Conservation (phyloP, 2,888 invertebrate genomes). For the Thecophora atra region DNA sequence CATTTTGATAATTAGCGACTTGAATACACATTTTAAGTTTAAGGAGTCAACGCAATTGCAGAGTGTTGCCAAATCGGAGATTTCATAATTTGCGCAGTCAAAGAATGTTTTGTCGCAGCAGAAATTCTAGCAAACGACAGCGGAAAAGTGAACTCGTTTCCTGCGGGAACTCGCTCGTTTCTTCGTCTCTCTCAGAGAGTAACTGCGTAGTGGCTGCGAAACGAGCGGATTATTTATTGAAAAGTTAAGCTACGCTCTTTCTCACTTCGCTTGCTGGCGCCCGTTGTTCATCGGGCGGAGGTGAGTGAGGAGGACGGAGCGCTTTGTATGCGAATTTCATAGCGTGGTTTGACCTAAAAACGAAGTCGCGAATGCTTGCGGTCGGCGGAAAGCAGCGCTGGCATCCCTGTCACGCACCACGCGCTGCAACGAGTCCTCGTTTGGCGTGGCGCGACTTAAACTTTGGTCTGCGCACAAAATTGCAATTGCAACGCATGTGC, state of each 20-base stretch:
- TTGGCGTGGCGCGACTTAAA: constrained; percentile 21
- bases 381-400: constrained; percentile 21
- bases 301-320: constrained; percentile 4
- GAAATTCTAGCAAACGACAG: too few species aligned
- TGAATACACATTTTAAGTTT: neutral
- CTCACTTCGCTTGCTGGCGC: neutral
- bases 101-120: too few species aligned
- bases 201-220: neutral
- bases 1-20: neutral
- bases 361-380: constrained; percentile 21
- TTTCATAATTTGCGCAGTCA: too few species aligned
- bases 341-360: constrained; percentile 37
- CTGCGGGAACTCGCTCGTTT: too few species aligned
- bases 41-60: neutral
- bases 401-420: constrained; percentile 39
- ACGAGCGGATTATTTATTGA: neutral
- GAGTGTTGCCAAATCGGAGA: neutral
- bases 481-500: constrained; percentile 50
- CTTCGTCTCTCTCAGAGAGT: neutral
- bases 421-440: constrained; percentile 32
- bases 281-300: neutral
- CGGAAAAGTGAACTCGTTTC: too few species aligned
- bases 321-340: constrained; percentile 37
- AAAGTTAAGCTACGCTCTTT: neutral
- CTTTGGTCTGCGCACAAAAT: constrained; percentile 11